These are phyloP conservation scores for Clitarchus hookeri DNA, from an alignment of 2,888 invertebrate genomes.

Conservation along the genomic window DNA sequence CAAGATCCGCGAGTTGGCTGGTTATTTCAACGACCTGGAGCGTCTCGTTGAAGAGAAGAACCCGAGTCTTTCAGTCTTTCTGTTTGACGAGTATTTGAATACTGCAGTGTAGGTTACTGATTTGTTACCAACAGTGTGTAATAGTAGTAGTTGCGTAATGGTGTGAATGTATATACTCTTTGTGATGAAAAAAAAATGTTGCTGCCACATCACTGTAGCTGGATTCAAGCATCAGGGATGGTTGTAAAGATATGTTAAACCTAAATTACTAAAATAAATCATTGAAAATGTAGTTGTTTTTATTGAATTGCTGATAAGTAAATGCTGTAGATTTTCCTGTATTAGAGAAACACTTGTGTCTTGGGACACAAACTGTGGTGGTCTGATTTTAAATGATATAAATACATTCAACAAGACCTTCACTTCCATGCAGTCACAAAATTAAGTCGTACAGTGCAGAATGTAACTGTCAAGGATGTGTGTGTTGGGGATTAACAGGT, in stretches of 20 bases:
- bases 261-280: not conserved
- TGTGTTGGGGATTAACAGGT: no score
- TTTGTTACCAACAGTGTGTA: not conserved
- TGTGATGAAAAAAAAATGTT: not conserved
- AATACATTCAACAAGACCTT: no score
- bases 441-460: no score
- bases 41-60: slow-evolving; percentile 63
- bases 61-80: slow-evolving; percentile 67
- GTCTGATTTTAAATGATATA: no score
- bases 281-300: not conserved
- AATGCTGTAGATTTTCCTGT: no score
- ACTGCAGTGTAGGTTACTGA: slow-evolving; percentile 44
- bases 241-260: not conserved
- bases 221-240: not conserved
- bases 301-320: no score
- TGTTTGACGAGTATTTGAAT: slow-evolving; percentile 73
- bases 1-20: slow-evolving; percentile 70
- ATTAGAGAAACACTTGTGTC: no score
- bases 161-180: not conserved
- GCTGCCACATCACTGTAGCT: not conserved
- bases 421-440: no score
- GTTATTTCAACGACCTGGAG: slow-evolving; percentile 73
- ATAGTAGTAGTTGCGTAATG: not conserved
- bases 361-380: no score
- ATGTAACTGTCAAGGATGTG: no score